Evolutionary conservation across 2,113 vertebrate genomes (phyloP).

Genomic region (Machaerirhynchus nigripectus): DNA sequence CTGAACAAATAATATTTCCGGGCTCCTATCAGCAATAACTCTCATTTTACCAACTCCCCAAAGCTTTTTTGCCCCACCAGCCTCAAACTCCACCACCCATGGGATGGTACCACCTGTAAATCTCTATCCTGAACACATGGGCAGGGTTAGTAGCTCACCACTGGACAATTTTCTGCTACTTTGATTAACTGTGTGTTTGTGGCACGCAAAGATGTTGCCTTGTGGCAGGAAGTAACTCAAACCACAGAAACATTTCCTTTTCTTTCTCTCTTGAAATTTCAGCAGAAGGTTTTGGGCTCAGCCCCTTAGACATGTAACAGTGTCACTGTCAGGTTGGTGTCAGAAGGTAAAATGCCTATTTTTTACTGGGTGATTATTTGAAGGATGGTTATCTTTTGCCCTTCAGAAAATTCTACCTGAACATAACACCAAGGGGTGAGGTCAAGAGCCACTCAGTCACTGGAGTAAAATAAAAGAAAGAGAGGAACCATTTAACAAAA

Average conservation of each 20-base stretch:
- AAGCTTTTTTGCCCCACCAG: not conserved
- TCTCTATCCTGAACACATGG: not conserved
- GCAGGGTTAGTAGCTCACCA: not conserved
- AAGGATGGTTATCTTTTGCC: not conserved
- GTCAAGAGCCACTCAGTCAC: not conserved
- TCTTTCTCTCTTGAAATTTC: not conserved
- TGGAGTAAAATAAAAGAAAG: not conserved
- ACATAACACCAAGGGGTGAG: not conserved
- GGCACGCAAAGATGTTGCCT: not conserved
- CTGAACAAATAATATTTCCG: not conserved
- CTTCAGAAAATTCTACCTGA: not conserved
- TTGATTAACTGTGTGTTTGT: not conserved
- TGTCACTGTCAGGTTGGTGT: not conserved
- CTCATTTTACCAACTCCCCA: not conserved
- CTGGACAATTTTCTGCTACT: not conserved
- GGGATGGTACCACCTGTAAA: too few species aligned
- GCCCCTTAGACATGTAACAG: not conserved
- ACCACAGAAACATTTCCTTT: not conserved
- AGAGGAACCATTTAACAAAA: not conserved
- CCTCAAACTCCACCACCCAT: not conserved
- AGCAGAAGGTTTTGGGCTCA: not conserved
- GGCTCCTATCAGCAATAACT: not conserved
- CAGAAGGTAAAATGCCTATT: not conserved
- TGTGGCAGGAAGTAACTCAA: slow-evolving; percentile 2
- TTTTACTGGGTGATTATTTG: not conserved